Evolutionary conservation across 2,888 invertebrate species (phyloP).

Genomic region (Conchocele bisecta): DNA sequence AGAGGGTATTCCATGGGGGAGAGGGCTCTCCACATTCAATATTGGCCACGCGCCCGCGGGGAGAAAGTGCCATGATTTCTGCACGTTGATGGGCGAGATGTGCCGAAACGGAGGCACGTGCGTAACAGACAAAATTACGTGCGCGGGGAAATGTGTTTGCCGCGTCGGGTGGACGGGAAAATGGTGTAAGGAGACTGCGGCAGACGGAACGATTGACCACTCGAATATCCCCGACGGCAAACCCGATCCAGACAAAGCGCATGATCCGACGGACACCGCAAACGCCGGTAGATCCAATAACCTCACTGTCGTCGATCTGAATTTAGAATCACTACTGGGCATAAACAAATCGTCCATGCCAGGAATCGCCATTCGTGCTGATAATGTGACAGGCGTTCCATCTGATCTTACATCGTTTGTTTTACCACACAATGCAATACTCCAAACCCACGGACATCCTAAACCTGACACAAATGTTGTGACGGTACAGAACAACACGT

Average conservation of each 20-base stretch:
- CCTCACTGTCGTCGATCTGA: not conserved
- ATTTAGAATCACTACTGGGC: too few relatives aligned
- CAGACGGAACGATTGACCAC: too few relatives aligned
- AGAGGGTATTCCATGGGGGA: too few relatives aligned
- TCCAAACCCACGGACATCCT: too few relatives aligned
- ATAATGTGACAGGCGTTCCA: too few relatives aligned
- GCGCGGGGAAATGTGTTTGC: conserved; percentile 57
- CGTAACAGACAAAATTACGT: conserved; percentile 47
- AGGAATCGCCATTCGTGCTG: too few relatives aligned
- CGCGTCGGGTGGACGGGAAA: conserved; percentile 49
- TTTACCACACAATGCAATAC: too few relatives aligned
- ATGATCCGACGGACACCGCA: not conserved
- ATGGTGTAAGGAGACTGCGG: conserved; percentile 45
- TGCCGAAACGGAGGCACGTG: conserved; percentile 57
- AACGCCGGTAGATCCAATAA: not conserved
- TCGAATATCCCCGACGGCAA: not conserved
- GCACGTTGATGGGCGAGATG: conserved; percentile 32
- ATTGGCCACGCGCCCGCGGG: not conserved
- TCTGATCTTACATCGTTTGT: too few relatives aligned
- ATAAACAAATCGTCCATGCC: too few relatives aligned
- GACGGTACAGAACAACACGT: not conserved
- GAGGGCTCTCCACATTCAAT: not conserved
- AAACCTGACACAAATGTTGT: not conserved
- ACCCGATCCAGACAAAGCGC: not conserved
- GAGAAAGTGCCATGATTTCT: conserved; percentile 47